phyloP scores from a whole-genome alignment of 2,797 vertebrate genomes.

The Anguilla megastoma region DNA sequence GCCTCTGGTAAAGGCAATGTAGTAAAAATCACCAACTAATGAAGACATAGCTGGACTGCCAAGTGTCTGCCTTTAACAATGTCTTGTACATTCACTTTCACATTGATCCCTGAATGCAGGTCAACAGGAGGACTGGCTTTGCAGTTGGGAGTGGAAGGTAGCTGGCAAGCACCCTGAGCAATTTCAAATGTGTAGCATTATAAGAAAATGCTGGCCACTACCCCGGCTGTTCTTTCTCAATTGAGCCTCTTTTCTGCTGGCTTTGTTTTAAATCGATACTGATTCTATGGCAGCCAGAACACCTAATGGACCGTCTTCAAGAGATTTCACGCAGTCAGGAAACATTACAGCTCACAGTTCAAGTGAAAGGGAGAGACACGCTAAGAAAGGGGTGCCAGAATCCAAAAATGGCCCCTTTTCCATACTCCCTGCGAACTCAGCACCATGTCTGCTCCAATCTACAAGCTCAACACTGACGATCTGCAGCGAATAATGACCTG shows the following conservation, averaged over 20 bases:
- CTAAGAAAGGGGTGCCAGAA: background rate
- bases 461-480: slow-evolving; percentile 6
- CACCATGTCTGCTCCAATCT: background rate
- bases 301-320: background rate
- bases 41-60: background rate
- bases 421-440: background rate
- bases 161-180: background rate
- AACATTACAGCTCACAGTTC: background rate
- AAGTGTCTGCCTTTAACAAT: background rate
- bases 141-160: background rate
- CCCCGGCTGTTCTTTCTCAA: background rate
- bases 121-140: background rate
- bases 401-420: slow-evolving; percentile 17
- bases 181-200: background rate
- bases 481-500: background rate
- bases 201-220: background rate
- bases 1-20: background rate
- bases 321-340: background rate
- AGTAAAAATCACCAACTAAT: background rate
- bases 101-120: background rate
- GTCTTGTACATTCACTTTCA: background rate
- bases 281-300: background rate
- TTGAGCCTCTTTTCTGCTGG: background rate
- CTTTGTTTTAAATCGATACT: background rate
- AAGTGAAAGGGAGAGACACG: background rate